Percentiles rank a stretch among this genome's conserved stretches.
Conservation (phyloP, 2,797 vertebrate species). For the Sebastes hubbsi region DNA sequence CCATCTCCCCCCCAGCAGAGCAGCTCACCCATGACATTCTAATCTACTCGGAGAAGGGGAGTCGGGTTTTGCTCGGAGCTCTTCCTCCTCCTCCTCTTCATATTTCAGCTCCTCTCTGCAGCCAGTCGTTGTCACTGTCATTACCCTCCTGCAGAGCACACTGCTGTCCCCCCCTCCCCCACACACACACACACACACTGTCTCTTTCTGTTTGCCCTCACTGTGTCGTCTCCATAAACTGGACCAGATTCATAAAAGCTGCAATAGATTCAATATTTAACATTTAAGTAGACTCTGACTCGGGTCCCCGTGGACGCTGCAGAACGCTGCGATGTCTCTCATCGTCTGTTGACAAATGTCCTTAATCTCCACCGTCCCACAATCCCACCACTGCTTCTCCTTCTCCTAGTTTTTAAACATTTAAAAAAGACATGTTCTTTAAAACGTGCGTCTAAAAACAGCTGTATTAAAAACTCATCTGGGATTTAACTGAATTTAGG, state of each 20-base stretch:
- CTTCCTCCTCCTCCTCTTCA: conserved; percentile 1
- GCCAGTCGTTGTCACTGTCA: conserved; percentile 29
- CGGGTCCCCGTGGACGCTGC: not conserved
- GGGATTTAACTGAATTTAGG: not conserved
- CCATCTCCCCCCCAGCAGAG: not conserved
- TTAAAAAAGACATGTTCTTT: not conserved
- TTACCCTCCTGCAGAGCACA: conserved; percentile 44
- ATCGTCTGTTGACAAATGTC: not conserved
- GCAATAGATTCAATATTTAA: not conserved
- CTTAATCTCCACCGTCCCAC: not conserved
- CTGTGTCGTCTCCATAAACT: not conserved
- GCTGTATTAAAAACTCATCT: not conserved
- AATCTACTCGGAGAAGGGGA: conserved; percentile 9
- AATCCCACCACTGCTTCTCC: not conserved
- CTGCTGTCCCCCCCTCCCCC: too few relatives aligned
- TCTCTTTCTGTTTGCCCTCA: not conserved
- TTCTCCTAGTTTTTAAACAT: not conserved
- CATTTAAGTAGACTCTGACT: not conserved
- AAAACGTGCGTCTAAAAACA: not conserved
- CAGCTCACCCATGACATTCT: conserved; percentile 44
- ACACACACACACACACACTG: not conserved
- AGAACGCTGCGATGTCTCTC: not conserved
- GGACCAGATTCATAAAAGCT: not conserved
- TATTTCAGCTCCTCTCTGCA: not conserved
- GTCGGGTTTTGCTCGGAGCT: conserved; percentile 14